Percentiles rank a stretch among this genome's conserved stretches.
These are phyloP conservation scores for Gnathonemus echidnorhynchus DNA, from an alignment of 2,113 vertebrate genomes.

Conservation along the genomic window DNA sequence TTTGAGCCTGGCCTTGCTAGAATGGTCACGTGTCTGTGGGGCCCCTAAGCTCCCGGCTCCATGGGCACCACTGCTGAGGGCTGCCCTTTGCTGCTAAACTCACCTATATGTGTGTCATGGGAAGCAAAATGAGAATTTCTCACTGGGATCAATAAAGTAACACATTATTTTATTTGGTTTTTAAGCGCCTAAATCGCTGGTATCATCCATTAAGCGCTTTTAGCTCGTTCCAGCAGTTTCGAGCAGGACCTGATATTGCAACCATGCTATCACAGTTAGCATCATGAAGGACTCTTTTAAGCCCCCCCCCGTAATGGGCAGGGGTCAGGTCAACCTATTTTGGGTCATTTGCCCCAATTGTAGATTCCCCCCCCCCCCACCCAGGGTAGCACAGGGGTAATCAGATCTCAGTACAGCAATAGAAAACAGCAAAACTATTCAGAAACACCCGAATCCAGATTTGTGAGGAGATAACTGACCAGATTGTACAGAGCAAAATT, in stretches of 20 bases:
- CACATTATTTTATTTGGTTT: background rate
- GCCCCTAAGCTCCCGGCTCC: background rate
- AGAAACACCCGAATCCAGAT: background rate
- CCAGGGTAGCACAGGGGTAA: background rate
- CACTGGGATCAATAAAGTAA: background rate
- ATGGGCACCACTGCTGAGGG: background rate
- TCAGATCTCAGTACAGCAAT: background rate
- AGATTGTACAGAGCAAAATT: background rate
- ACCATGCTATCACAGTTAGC: background rate
- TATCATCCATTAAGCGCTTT: background rate
- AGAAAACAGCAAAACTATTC: background rate
- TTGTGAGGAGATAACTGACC: background rate
- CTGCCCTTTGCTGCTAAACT: background rate
- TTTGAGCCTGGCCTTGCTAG: background rate
- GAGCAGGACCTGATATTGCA: background rate
- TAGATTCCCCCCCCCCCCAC: background rate
- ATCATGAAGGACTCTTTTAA: background rate
- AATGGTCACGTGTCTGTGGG: background rate
- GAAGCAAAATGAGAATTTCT: background rate
- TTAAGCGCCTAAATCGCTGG: background rate
- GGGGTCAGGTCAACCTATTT: background rate
- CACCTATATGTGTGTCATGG: background rate
- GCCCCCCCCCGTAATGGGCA: background rate
- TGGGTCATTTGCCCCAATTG: background rate
- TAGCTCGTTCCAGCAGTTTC: background rate